Evolutionary conservation across 2,113 vertebrate genomes (phyloP).

Genomic region (Mustela nigripes): DNA sequence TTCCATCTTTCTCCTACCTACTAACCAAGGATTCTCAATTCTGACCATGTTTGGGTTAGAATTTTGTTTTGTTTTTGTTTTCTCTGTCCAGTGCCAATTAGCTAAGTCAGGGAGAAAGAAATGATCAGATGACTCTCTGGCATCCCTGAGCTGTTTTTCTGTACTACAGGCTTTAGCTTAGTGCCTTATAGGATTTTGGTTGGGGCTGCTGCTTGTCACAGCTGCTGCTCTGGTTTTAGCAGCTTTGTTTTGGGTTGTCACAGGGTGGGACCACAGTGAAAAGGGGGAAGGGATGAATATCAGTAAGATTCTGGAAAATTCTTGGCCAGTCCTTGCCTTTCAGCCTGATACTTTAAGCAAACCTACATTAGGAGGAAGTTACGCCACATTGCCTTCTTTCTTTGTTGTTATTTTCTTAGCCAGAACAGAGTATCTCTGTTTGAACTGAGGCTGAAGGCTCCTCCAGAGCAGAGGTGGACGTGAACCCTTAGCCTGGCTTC

Average conservation of each 20-base stretch:
- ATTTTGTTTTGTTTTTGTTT: slow-evolving; percentile 31
- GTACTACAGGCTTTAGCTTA: slow-evolving; percentile 54
- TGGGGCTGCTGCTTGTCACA: neutral
- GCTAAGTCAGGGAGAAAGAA: slow-evolving; percentile 75
- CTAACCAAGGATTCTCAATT: neutral
- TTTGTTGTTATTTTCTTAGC: neutral
- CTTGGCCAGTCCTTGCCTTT: neutral
- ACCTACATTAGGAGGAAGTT: neutral
- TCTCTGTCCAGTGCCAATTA: slow-evolving; percentile 83
- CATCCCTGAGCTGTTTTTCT: slow-evolving; percentile 75
- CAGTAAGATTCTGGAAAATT: neutral
- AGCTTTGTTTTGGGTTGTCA: neutral
- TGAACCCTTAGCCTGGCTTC: neutral
- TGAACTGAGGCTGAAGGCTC: neutral
- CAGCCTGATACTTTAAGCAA: neutral
- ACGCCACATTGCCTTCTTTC: neutral
- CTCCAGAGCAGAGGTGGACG: neutral
- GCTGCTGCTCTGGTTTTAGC: neutral
- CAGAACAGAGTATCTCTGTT: neutral
- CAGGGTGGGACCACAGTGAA: neutral
- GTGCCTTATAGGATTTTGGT: slow-evolving; percentile 84
- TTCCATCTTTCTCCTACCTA: neutral
- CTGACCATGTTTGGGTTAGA: neutral
- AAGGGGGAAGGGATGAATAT: neutral
- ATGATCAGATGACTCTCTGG: slow-evolving; percentile 35